These are phyloP conservation scores for Clarias fuscus DNA, from an alignment of 2,797 vertebrate genomes.

Conservation along the genomic window DNA sequence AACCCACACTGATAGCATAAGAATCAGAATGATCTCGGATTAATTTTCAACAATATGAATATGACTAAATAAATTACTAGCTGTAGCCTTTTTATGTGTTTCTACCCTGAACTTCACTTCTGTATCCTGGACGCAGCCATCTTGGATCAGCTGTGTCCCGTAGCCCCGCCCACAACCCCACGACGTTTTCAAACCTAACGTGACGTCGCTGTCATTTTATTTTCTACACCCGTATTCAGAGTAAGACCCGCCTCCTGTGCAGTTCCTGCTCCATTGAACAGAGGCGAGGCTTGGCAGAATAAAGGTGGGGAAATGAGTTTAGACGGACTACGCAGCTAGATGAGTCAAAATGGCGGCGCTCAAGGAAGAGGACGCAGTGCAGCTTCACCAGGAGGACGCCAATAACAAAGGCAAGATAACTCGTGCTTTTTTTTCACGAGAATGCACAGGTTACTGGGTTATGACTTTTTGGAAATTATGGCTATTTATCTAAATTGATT, in stretches of 20 bases:
- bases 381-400: constrained; percentile 78
- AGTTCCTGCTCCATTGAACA: no score
- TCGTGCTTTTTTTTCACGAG: not conserved
- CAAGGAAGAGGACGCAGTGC: constrained; percentile 60
- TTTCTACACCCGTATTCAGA: not conserved
- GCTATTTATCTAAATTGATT: rapidly evolving
- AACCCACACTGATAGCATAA: not conserved
- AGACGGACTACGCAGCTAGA: constrained; percentile 57
- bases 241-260: not conserved
- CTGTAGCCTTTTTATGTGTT: not conserved
- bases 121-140: not conserved
- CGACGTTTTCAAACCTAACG: not conserved
- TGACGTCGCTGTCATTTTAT: not conserved
- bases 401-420: constrained; percentile 67
- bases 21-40: not conserved
- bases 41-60: not conserved
- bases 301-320: not conserved
- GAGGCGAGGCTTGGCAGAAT: not conserved
- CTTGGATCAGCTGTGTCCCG: not conserved
- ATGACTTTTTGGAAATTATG: not conserved
- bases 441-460: not conserved
- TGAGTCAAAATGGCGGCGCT: constrained; percentile 74
- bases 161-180: not conserved
- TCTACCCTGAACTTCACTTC: not conserved
- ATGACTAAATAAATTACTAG: not conserved